phyloP scores from a whole-genome alignment of 2,113 vertebrate genomes.

The Proterorhinus semilunaris region DNA sequence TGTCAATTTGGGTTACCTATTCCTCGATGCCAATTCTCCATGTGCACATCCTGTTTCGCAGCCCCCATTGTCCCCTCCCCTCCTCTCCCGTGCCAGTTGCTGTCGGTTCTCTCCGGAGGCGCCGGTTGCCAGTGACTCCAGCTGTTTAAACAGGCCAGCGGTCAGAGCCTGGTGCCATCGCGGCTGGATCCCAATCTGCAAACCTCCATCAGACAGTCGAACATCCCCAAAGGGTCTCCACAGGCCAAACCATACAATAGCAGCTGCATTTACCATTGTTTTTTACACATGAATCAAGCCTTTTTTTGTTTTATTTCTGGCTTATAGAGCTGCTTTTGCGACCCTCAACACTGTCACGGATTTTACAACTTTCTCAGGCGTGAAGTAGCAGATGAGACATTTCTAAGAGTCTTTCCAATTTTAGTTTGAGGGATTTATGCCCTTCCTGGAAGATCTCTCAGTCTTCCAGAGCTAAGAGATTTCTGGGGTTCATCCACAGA shows the following conservation, averaged over 20 bases:
- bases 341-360: too few species aligned
- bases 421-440: too few species aligned
- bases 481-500: too few species aligned
- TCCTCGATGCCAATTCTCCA: constrained; percentile 51
- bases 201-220: constrained; percentile 14
- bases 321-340: too few species aligned
- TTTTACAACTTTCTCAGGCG: too few species aligned
- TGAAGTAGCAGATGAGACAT: too few species aligned
- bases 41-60: constrained; percentile 26
- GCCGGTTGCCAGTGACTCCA: constrained; percentile 59
- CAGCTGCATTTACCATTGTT: constrained; percentile 17
- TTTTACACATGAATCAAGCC: not conserved
- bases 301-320: not conserved
- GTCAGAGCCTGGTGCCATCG: constrained; percentile 43
- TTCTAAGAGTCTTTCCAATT: too few species aligned
- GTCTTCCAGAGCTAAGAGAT: too few species aligned
- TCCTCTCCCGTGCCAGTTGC: constrained; percentile 50
- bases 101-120: constrained; percentile 58
- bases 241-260: constrained; percentile 23
- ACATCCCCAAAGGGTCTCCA: constrained; percentile 11
- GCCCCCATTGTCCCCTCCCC: constrained; percentile 20
- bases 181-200: constrained; percentile 35
- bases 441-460: too few species aligned
- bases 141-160: constrained; percentile 70
- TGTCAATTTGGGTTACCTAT: constrained; percentile 28